Evolutionary conservation across 2,797 vertebrate species (phyloP), one percentile per base, ranked within the genome.

Genomic region (Cossypha heuglini): DNA sequence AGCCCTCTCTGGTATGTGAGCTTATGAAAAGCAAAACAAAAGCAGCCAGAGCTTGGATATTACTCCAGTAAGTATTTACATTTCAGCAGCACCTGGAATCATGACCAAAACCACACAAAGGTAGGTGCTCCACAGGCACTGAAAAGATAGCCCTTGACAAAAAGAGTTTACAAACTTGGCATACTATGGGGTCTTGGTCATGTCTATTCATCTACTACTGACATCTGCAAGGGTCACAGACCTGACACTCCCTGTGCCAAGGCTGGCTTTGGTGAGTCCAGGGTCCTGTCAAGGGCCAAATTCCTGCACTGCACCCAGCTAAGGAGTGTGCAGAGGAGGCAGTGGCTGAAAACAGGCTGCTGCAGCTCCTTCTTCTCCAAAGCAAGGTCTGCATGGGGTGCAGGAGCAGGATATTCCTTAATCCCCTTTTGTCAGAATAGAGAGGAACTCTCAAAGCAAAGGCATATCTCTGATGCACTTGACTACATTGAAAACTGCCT

Each of bases 21-120:
- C 15, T 72, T 78, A 77, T n/a, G 24, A 92, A 95, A 92, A 78
- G 72, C 46, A 80, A 74, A 80, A 92, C 78, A 91, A 94, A 92
- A 49, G 38, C 57, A 73, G 75, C n/a, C 8, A 1, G 37, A 85
- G 31, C 26, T 86, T 74, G 49, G 69, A 55, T 75, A 78, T 81
- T 83, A 79, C 52, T 77, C 31, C 16, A 40, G 5, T 68, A 69
- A 91, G n/a, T 95, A 78, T 94, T 97, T 83, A 83, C 92, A 80
- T 63, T 96, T 46, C 64, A 92, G 59, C n/a, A 92, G 29, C 64
- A 80, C 86, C 48, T 88, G 80, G 80, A 93, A 93, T 80, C 1
- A 1, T 42, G 67, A 77, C 71, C 61, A 51, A 85, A 75, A 74
- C 91, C 69, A 77, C 86, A 87, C 64, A 89, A 92, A 93, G 48